A percentile compares a stretch with the other conserved stretches of the same genome.
phyloP scores from a whole-genome alignment of 2,113 vertebrate genomes.

The Thryonomys swinderianus region DNA sequence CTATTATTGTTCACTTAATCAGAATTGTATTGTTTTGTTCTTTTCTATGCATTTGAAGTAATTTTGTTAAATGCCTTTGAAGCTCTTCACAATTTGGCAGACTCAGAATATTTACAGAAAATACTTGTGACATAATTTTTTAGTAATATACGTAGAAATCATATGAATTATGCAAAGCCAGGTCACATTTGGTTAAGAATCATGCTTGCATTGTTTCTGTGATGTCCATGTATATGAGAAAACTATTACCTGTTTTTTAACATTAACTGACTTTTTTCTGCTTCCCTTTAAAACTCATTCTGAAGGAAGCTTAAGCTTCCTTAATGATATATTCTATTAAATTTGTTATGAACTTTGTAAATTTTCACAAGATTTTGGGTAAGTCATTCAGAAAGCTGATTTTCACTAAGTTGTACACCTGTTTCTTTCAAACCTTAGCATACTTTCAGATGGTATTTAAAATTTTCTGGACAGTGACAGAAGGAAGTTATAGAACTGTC shows the following conservation, averaged over 20 bases:
- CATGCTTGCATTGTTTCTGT: slow-evolving; percentile 5
- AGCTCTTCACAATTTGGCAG: background rate
- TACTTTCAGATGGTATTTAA: slow-evolving; percentile 81
- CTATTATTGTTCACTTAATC: background rate
- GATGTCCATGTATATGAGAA: background rate
- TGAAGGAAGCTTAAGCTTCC: background rate
- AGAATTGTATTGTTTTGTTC: slow-evolving; percentile 43
- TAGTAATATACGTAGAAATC: background rate
- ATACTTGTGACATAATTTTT: slow-evolving; percentile 21
- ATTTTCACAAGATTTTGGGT: slow-evolving; percentile 34
- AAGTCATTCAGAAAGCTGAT: slow-evolving; percentile 80
- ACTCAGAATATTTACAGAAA: background rate
- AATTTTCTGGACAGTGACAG: slow-evolving; percentile 70
- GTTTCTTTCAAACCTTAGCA: slow-evolving; percentile 84
- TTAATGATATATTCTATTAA: background rate
- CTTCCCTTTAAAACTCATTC: slow-evolving; percentile 17
- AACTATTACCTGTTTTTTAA: background rate
- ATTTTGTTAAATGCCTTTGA: slow-evolving; percentile 55
- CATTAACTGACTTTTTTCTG: background rate
- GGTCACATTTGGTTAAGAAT: background rate
- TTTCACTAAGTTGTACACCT: slow-evolving; percentile 83
- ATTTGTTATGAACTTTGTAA: background rate
- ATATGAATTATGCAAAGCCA: background rate
- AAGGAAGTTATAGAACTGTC: slow-evolving; percentile 44
- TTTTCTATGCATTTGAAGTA: background rate